Base-by-base conservation (phyloP, 2,888 invertebrate species). In the Drosophila tripunctata region DNA sequence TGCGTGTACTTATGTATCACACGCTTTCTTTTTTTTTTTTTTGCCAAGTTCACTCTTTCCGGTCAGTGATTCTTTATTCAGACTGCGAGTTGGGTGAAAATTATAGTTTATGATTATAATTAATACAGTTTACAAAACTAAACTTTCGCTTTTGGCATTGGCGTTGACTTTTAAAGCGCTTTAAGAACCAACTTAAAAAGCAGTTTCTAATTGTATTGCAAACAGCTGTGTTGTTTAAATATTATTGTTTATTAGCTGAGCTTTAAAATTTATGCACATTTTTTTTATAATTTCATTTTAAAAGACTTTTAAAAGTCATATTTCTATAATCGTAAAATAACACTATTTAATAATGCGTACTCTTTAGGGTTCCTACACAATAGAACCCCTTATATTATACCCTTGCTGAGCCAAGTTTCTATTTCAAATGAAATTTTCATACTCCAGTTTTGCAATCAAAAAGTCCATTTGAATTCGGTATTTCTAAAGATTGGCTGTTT, bases 31-130 rank as follows among this genome's bases (percentile, higher is more conserved):
- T 76, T 64, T 83, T 77, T 71, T 76, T 76, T 64, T 56, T 17
- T 52, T 52, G 41, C 24, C 24, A 19, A 57, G 56, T 61, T 65
- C 47, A 61, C 56, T 12, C 72, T 76, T 81, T 81, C 81, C 81
- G 81, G 81, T 81, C 75, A 69, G 54, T 77, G 81, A 65, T 84
- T 81, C 78, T 77, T 65, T 75, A 80, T 74, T 48, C 33, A 27
- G 43, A 44, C 48, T 56, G 54, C 51, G 40, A 69, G 64, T 75
- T 63, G 72, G 80, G 81, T 87, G 84, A 87, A 84, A 87, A 81
- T 80, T 68, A 75, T 69, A 67, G 75, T 80, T 81, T 80, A 81
- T 80, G 66, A 72, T 72, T 68, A 69, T 75, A 87, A 84, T 87
- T 81, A 87, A 81, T 87, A 69, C 60, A 63, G 65, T 61, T 66